Evolutionary conservation across 2,113 vertebrate species (phyloP).

Genomic region (Regulus satrapa): DNA sequence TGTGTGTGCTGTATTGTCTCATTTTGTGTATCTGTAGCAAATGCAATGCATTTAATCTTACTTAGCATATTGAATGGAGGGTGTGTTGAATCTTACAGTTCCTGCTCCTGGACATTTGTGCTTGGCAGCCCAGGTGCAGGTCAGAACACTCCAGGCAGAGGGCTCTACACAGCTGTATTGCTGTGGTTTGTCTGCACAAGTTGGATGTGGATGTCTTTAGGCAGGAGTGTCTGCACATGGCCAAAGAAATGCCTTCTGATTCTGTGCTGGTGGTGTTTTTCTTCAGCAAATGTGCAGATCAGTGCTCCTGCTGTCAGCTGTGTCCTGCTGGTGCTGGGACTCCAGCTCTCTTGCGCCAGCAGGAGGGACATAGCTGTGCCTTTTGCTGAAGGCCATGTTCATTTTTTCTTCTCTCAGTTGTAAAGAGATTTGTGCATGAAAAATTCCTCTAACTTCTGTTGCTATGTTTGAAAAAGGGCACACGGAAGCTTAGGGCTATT

Average conservation of each 20-base stretch:
- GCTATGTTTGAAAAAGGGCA: neutral
- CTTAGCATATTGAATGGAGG: neutral
- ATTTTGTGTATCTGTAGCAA: neutral
- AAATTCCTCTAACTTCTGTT: neutral
- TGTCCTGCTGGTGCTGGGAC: neutral
- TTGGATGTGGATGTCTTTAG: neutral
- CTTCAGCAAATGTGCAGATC: rapidly evolving
- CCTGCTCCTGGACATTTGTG: neutral
- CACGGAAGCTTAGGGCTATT: rapidly evolving
- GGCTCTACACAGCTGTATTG: neutral
- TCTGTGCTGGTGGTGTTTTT: neutral
- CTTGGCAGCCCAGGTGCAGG: neutral
- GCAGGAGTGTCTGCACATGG: neutral
- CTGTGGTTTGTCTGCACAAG: neutral
- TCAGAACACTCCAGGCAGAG: neutral
- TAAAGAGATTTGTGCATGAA: neutral
- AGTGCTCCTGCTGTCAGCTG: neutral
- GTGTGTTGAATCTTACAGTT: neutral
- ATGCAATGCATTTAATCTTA: neutral
- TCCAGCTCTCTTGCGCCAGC: neutral
- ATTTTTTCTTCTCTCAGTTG: neutral
- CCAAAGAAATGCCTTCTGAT: neutral
- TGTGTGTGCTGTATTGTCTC: neutral
- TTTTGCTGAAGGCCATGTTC: neutral
- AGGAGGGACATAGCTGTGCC: neutral